phyloP scores from a whole-genome alignment of 2,797 vertebrate genomes.

The Hippoglossus hippoglossus region DNA sequence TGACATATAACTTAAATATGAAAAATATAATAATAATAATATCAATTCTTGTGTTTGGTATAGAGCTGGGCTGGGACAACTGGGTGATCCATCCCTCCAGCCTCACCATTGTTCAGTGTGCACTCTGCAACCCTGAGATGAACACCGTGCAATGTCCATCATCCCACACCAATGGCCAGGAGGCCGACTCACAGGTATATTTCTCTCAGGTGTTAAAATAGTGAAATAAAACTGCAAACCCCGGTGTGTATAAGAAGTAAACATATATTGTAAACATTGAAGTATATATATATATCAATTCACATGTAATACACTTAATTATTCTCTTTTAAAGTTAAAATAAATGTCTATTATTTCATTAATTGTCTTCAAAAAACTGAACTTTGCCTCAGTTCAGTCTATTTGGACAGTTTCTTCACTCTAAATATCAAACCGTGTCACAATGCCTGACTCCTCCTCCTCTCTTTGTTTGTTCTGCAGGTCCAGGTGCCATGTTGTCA shows the following conservation, averaged over 20 bases:
- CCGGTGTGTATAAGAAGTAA: neutral
- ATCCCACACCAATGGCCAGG: slow-evolving; percentile 14
- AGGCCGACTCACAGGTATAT: slow-evolving; percentile 65
- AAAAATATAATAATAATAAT: neutral
- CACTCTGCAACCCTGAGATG: slow-evolving; percentile 51
- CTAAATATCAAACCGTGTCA: neutral
- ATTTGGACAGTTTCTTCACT: too few species aligned
- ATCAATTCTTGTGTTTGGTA: slow-evolving; percentile 5
- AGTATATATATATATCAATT: too few species aligned
- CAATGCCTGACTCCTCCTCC: neutral
- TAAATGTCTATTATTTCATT: too few species aligned
- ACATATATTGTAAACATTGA: neutral
- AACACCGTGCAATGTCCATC: slow-evolving; percentile 48
- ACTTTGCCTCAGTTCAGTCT: too few species aligned
- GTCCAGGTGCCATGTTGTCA: slow-evolving; percentile 73
- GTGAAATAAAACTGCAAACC: neutral
- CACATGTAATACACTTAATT: too few species aligned
- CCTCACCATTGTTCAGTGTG: slow-evolving; percentile 76
- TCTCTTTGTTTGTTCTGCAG: slow-evolving; percentile 10
- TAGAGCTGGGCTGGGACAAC: slow-evolving; percentile 84
- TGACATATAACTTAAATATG: neutral
- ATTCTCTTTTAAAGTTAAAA: too few species aligned
- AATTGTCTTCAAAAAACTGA: too few species aligned
- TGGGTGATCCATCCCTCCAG: slow-evolving; percentile 83
- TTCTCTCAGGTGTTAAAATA: neutral